Evolutionary conservation across 2,797 vertebrate genomes (phyloP), one percentile per base, ranked within the genome.

Genomic region (Corythornis leucogaster): DNA sequence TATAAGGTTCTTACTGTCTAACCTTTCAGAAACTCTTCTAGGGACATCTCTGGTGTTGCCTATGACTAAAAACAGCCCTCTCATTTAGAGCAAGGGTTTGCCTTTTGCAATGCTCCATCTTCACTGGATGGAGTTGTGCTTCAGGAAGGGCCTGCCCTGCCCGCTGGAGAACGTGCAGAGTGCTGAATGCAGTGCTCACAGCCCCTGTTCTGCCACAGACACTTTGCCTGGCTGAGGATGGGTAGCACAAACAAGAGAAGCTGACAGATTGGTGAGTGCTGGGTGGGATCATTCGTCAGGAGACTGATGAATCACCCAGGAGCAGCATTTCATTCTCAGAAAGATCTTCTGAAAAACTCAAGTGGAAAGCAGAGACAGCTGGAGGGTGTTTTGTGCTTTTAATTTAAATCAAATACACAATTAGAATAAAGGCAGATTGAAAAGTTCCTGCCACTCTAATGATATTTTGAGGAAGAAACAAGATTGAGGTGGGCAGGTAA

Each of bases 291-390:
- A 3, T 77, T 87, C 91, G 71, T 86, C 85, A 83, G 69, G 66
- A 91, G 80, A 58, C 4, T 40, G 82, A 71, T 93, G 73, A 91
- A 84, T 92, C 94, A 77, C 73, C 68, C 38, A 54, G 61, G 67
- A 5, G 6, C 54, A 80, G 89, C 87, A 35, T 92, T 91, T 94
- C 58, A 64, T 82, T 93, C 91, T 71, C 84, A 62, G 71, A 78
- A 90, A 85, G 61, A 92, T 93, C 8, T 91, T 77, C 62, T 85
- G 71, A 75, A 92, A 85, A 92, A 77, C 55, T 84, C 55, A 58
- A 75, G 75, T 57, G 55, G 55, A 87, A 92, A 69, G 69, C 75
- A 83, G 69, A 91, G 80, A 45, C 80, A 87, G 86, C 81, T 86
- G 68, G 64, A 40, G 80, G 20, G 31, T 80, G 84, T 82, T 88